Percentiles rank a stretch among this genome's conserved stretches.
Conservation (phyloP, 2,113 vertebrate species). For the Varanus salvator region DNA sequence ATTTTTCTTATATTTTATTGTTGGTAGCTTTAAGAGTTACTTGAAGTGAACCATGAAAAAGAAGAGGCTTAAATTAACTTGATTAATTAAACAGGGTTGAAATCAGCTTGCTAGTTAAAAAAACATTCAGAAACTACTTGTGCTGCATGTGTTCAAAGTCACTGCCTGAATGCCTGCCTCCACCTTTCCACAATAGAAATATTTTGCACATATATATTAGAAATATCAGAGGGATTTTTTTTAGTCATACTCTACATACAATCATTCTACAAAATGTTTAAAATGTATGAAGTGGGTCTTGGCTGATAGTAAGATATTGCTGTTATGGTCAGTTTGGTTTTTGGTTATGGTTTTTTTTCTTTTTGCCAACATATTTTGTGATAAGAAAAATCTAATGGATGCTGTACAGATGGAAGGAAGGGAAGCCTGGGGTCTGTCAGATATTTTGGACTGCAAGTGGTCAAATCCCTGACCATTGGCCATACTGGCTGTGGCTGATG, state of each 20-base stretch:
- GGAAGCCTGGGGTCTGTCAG: too few relatives aligned
- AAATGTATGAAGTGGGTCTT: not conserved
- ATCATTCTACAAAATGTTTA: not conserved
- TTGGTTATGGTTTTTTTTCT: not conserved
- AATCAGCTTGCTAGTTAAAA: not conserved
- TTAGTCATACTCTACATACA: not conserved
- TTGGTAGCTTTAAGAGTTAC: not conserved
- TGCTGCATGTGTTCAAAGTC: not conserved
- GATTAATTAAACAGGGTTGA: not conserved
- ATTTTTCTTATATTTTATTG: not conserved
- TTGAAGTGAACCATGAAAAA: not conserved
- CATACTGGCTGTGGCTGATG: too few relatives aligned
- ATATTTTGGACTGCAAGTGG: too few relatives aligned
- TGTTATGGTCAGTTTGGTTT: not conserved
- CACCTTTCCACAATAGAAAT: too few relatives aligned
- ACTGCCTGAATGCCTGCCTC: not conserved
- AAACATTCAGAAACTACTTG: not conserved
- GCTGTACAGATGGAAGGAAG: not conserved
- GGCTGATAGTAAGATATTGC: not conserved
- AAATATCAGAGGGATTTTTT: not conserved
- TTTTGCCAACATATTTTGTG: not conserved
- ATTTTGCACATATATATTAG: not conserved
- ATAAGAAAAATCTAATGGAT: not conserved
- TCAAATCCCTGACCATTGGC: too few relatives aligned
- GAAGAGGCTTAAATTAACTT: not conserved